Percentiles rank a stretch among this genome's conserved stretches.
These are phyloP conservation scores for Scaptomyza caliginosa DNA, from an alignment of 2,888 invertebrate species.

Conservation along the genomic window DNA sequence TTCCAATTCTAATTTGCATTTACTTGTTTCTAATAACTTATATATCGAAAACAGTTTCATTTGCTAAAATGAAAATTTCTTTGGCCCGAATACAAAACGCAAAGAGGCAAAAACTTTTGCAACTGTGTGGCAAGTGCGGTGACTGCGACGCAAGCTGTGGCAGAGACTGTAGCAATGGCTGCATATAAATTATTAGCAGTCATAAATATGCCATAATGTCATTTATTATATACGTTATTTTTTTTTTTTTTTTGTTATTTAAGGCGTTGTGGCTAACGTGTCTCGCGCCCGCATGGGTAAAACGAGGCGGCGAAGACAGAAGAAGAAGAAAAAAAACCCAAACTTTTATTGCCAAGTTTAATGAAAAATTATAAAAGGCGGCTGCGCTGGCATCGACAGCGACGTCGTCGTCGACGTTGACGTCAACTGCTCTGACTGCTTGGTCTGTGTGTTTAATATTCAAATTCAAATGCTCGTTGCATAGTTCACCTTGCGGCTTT, in stretches of 20 bases:
- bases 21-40: constrained; percentile 23
- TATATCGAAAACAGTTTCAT: constrained; percentile 31
- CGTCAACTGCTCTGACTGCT: constrained; percentile 8
- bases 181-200: constrained; percentile 80
- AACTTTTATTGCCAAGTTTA: constrained; percentile 82
- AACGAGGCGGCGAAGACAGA: constrained; percentile 45
- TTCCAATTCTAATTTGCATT: constrained; percentile 14
- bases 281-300: constrained; percentile 58
- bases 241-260: constrained; percentile 38
- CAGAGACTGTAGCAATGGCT: constrained; percentile 46
- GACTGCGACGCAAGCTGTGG: constrained; percentile 10
- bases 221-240: constrained; percentile 76
- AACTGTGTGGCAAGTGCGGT: constrained; percentile 46
- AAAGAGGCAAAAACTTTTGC: constrained; percentile 35
- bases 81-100: constrained; percentile 24
- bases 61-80: constrained; percentile 50
- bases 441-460: constrained; percentile 59
- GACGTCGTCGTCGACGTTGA: constrained; percentile 9
- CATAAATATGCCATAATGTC: constrained; percentile 79
- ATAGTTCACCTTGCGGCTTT: constrained; percentile 71
- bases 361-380: constrained; percentile 81
- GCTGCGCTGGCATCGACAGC: constrained; percentile 49
- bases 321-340: constrained; percentile 19
- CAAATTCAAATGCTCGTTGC: constrained; percentile 60
- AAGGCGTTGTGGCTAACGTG: constrained; percentile 25